Evolutionary conservation across 1,140 invertebrate species (phyloP).

Genomic region (Sesamia nonagrioides): DNA sequence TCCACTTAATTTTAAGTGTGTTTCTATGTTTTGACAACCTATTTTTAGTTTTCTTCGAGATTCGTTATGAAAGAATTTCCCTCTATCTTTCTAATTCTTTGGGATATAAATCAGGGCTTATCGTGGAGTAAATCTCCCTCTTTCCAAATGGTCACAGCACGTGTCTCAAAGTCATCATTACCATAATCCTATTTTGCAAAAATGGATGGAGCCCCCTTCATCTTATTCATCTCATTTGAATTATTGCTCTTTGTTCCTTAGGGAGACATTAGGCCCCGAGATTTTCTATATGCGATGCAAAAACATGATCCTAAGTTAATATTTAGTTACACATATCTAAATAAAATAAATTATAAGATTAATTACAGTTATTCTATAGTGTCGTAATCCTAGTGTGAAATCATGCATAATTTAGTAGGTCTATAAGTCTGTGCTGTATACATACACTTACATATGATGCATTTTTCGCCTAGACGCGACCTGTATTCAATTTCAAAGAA

Average conservation of each 20-base stretch:
- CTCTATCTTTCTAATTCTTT: not conserved
- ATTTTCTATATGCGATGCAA: not conserved
- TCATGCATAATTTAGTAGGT: too few relatives aligned
- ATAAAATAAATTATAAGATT: too few relatives aligned
- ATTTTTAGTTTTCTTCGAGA: conserved; percentile 20
- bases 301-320: not conserved
- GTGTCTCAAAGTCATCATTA: conserved; percentile 57
- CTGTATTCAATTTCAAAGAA: too few relatives aligned
- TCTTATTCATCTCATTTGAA: conserved; percentile 56
- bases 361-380: too few relatives aligned
- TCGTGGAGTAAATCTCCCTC: conserved; percentile 40
- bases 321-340: not conserved
- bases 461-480: too few relatives aligned
- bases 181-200: conserved; percentile 59
- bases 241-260: conserved; percentile 49
- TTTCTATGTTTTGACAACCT: conserved; percentile 30
- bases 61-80: conserved; percentile 1
- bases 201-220: conserved; percentile 54
- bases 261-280: conserved; percentile 39
- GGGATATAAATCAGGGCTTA: conserved; percentile 48
- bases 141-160: conserved; percentile 32
- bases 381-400: too few relatives aligned
- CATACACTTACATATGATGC: too few relatives aligned
- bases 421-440: too few relatives aligned
- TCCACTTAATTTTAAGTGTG: conserved; percentile 22